Evolutionary conservation across 2,113 vertebrate genomes (phyloP), one percentile per base, ranked within the genome.

Genomic region (Motacilla alba): DNA sequence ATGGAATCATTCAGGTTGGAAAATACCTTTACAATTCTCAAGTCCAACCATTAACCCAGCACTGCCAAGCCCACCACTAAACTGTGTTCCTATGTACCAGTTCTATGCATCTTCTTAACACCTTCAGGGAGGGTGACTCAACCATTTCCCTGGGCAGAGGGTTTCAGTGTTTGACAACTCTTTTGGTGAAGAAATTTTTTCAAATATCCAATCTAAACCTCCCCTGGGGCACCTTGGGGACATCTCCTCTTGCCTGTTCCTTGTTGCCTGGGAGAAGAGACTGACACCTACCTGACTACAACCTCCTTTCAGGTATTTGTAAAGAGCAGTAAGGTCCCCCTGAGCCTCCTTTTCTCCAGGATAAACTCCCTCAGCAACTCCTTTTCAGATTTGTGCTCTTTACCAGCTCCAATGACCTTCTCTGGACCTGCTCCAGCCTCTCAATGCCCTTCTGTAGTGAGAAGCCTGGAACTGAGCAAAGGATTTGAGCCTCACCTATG

Each of bases 41-140:
- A 64, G 46, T 74, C 18, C 62, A 62, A 1, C 58, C 2, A 6
- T 52, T 30, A 70, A 62, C 21, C 3, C 20, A 35, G 5, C 5
- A 11, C 15, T 67, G 20, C 14, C 46, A 83, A 69, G 7, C 28
- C n/a, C 23, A 44, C 11, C 4, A 4, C 41, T 47, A 43, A 78
- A 26, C 52, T 1, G 1, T 18, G 10, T 50, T 7, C 14, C 27
- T 47, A 0, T 56, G n/a, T 7, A 4, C 41, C 13, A 44, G 6
- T 2, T 53, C 5, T 35, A 2, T 5, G 3, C 0, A 1, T 37
- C 24, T 39, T 23, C 37, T 43, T 49, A 74, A 21, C n/a, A 15
- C 26, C 8, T 68, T 19, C 39, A 63, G 62, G 35, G 17, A 30
- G 20, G 26, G 33, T 33, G 52, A 62, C n/a, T 49, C 20, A 35